A percentile compares a stretch with the other conserved stretches of the same genome.
phyloP scores from a whole-genome alignment of 2,888 invertebrate species.

The Amblyteles armatorius region DNA sequence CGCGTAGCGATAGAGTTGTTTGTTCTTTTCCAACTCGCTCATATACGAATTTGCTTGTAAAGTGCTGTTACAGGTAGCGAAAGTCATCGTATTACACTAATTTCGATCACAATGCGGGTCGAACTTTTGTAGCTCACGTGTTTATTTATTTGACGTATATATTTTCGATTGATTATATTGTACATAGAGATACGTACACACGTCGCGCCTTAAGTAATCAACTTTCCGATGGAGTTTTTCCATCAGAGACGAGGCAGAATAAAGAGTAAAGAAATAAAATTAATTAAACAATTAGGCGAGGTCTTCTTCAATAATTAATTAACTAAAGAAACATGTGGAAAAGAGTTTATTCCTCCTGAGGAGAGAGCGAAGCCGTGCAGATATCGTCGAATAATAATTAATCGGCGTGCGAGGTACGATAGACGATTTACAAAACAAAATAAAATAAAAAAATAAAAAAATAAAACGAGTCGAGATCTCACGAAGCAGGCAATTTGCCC shows the following conservation, averaged over 20 bases:
- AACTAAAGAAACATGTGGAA: constrained; percentile 18
- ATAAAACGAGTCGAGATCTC: constrained; percentile 61
- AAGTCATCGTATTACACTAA: constrained; percentile 46
- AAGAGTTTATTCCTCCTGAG: constrained; percentile 44
- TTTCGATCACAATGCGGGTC: constrained; percentile 27
- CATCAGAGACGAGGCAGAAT: constrained; percentile 21
- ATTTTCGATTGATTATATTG: constrained; percentile 58
- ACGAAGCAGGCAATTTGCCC: constrained; percentile 65
- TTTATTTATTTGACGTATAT: constrained; percentile 53
- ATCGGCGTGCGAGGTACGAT: constrained; percentile 33
- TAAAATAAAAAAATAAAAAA: neutral
- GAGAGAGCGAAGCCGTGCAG: constrained; percentile 51
- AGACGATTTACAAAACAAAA: constrained; percentile 45
- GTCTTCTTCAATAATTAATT: constrained; percentile 22
- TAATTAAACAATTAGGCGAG: constrained; percentile 21
- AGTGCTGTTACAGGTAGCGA: constrained; percentile 40
- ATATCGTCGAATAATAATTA: constrained; percentile 44
- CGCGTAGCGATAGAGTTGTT: constrained; percentile 23
- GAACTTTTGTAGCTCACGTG: constrained; percentile 48
- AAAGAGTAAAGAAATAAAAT: constrained; percentile 9
- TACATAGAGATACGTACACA: constrained; percentile 63
- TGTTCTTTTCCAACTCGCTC: constrained; percentile 20
- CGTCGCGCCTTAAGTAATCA: constrained; percentile 49
- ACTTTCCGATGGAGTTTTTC: constrained; percentile 45
- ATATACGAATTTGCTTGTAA: constrained; percentile 22